Evolutionary conservation across 1,140 invertebrate genomes (phyloP), one percentile per base, ranked within the genome.

Genomic region (Araneus ventricosus): DNA sequence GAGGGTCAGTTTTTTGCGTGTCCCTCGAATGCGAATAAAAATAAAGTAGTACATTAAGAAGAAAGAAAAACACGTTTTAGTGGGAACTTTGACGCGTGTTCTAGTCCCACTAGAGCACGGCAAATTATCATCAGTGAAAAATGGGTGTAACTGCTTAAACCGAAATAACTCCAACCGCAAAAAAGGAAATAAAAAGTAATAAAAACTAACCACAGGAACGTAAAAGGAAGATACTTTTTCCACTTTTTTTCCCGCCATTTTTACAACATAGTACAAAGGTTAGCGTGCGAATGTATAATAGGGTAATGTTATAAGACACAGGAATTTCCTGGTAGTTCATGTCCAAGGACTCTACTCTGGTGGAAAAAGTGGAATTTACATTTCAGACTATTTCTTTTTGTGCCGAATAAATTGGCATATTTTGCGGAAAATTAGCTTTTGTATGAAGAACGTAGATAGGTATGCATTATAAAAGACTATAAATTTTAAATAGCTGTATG

Each of bases 111-210:
- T n/a, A 1, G 80, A 39, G 45, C 80, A 84, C 80, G 80, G 20
- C 17, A 84, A 84, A 84, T 84, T 84, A 84, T 84, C 80, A 84
- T 84, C 80, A 84, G 39, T 41, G 45, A 84, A 84, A 84, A 84
- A 41, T 84, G 80, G 80, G 80, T 84, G 80, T 84, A 84, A 84
- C 80, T 75, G 39, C 24, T 84, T 84, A 41, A n/a, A 10, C 80
- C 24, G 45, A 84, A 84, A 84, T 84, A 84, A 84, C 80, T 84
- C 39, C 39, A 82, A 41, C 37, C 20, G 39, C 24, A 52, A 27
- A 84, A 52, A 10, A 20, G 14, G n/a, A 84, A 84, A 84, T 34
- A 37, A 75, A 20, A 37, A 75, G 70, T 14, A 75, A 37, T 75
- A 17, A 37, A 20, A 75, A 75, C 8, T 20, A 37, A 70, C n/a